A percentile compares a stretch with the other conserved stretches of the same genome.
Evolutionary conservation across 2,888 invertebrate species (phyloP).

Genomic region (Timandra comae): DNA sequence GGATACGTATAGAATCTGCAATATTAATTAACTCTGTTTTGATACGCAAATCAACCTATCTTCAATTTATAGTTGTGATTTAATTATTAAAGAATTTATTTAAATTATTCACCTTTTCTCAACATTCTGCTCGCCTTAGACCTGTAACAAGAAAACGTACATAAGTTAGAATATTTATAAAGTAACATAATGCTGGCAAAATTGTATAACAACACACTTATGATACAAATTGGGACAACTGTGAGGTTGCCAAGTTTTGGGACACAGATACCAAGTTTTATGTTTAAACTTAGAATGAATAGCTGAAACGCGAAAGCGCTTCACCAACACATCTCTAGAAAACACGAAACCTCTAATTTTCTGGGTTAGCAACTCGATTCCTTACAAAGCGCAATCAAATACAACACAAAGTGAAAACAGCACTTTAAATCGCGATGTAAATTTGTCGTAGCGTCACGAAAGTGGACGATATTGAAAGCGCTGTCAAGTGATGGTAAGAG

Average conservation of each 20-base stretch:
- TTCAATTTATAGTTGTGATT: not conserved
- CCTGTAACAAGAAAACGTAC: constrained; percentile 51
- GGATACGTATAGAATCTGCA: constrained; percentile 2
- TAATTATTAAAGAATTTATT: not conserved
- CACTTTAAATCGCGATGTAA: constrained; percentile 35
- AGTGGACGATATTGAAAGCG: constrained; percentile 26
- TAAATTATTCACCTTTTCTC: constrained; percentile 53
- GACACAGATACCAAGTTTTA: not conserved
- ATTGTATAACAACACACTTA: not conserved
- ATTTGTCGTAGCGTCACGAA: constrained; percentile 22
- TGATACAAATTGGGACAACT: not conserved
- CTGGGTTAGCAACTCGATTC: not conserved
- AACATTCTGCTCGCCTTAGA: constrained; percentile 56
- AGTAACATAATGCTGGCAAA: too few relatives aligned
- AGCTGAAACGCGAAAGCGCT: too few relatives aligned
- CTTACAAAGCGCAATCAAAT: not conserved
- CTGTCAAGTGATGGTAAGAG: constrained; percentile 20
- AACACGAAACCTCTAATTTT: not conserved
- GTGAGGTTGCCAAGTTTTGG: constrained; percentile 2
- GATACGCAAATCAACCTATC: not conserved
- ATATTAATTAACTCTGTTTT: not conserved
- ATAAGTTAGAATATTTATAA: constrained; percentile 12
- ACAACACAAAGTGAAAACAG: constrained; percentile 22
- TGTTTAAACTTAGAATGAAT: too few relatives aligned
- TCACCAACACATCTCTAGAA: not conserved